Evolutionary conservation across 2,888 invertebrate species (phyloP).

Genomic region (Andrena bucephala): DNA sequence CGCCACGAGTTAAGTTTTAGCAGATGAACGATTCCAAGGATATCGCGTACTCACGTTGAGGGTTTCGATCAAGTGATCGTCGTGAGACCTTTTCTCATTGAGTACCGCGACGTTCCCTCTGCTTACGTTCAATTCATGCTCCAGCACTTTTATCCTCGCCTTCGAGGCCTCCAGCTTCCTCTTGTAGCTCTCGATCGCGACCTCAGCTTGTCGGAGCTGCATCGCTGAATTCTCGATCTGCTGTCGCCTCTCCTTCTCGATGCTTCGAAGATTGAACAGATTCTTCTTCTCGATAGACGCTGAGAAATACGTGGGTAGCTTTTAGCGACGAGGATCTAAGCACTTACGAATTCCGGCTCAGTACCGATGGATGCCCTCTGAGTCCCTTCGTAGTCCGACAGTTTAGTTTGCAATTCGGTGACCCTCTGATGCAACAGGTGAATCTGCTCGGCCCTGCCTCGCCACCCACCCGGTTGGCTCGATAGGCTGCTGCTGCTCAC

Average conservation of each 20-base stretch:
- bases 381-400: slow-evolving; percentile 81
- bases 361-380: slow-evolving; percentile 60
- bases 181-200: slow-evolving; percentile 87
- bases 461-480: slow-evolving; percentile 89
- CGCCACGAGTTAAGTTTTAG: neutral
- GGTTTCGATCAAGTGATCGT: slow-evolving; percentile 88
- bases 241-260: slow-evolving; percentile 87
- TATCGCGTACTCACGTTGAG: slow-evolving; percentile 86
- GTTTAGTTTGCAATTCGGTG: slow-evolving; percentile 88
- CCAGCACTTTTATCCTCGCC: slow-evolving; percentile 89
- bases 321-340: neutral
- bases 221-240: slow-evolving; percentile 88
- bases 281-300: slow-evolving; percentile 65
- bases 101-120: slow-evolving; percentile 88
- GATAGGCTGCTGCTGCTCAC: slow-evolving; percentile 88
- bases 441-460: slow-evolving; percentile 92
- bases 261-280: slow-evolving; percentile 84
- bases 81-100: slow-evolving; percentile 88
- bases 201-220: slow-evolving; percentile 87
- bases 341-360: too few relatives aligned
- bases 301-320: neutral
- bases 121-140: slow-evolving; percentile 87
- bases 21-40: neutral
- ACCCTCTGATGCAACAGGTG: slow-evolving; percentile 89
- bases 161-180: slow-evolving; percentile 89